Percentiles rank a stretch among this genome's conserved stretches.
phyloP scores from a whole-genome alignment of 2,888 invertebrate genomes.

The Lepidocyrtinus sp. region DNA sequence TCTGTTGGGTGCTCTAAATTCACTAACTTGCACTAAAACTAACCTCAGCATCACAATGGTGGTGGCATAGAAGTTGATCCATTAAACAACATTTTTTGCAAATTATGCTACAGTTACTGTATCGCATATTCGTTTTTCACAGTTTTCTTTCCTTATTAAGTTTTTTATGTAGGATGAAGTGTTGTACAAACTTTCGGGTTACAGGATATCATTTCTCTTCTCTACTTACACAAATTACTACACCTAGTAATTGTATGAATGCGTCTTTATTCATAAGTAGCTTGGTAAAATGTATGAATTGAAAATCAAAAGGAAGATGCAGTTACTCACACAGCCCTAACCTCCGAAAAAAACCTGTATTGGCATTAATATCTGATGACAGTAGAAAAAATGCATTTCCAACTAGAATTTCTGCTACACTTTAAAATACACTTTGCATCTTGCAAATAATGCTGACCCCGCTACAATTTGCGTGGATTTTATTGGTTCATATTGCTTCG shows the following conservation, averaged over 20 bases:
- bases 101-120: background rate
- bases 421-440: background rate
- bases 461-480: no score
- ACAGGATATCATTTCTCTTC: slow-evolving; percentile 36
- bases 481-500: no score
- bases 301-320: slow-evolving; percentile 15
- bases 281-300: background rate
- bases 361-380: slow-evolving; percentile 53
- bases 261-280: no score
- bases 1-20: background rate
- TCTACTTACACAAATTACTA: background rate
- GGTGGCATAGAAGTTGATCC: slow-evolving; percentile 37
- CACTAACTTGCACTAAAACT: background rate
- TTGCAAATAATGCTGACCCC: no score
- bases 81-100: slow-evolving; percentile 53
- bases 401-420: background rate
- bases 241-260: background rate
- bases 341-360: slow-evolving; percentile 52
- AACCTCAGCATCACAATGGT: background rate
- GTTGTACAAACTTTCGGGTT: slow-evolving; percentile 11
- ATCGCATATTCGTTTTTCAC: background rate
- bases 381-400: slow-evolving; percentile 48
- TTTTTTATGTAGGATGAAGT: background rate
- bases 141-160: background rate
- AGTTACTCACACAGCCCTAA: slow-evolving; percentile 29